These are phyloP conservation scores for Pomacea maculata DNA, from an alignment of 1,140 invertebrate species.

Conservation along the genomic window DNA sequence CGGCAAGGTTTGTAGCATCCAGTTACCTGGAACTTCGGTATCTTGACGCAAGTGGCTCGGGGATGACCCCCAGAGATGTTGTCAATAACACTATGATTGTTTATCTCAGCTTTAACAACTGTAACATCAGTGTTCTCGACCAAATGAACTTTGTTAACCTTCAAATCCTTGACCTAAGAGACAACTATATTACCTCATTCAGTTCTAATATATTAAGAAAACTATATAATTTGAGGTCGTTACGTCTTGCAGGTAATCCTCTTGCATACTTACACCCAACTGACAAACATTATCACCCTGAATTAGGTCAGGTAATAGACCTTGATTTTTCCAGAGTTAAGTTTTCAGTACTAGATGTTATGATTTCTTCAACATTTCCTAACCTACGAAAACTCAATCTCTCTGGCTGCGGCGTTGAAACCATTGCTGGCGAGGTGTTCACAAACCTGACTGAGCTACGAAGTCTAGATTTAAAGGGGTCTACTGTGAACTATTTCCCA, in stretches of 20 bases:
- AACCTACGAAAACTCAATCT: neutral
- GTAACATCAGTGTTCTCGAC: neutral
- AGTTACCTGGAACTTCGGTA: no score
- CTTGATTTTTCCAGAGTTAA: neutral
- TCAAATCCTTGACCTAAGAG: neutral
- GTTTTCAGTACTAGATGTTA: neutral
- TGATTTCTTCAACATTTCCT: neutral
- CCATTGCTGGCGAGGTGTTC: neutral
- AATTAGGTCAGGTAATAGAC: neutral
- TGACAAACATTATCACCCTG: neutral
- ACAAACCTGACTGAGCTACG: neutral
- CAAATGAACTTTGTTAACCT: neutral
- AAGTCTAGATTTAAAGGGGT: neutral
- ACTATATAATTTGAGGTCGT: neutral
- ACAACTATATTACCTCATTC: neutral
- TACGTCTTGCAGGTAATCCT: neutral
- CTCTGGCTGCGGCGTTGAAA: neutral
- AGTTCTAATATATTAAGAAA: neutral
- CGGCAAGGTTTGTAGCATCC: no score
- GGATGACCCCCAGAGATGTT: neutral
- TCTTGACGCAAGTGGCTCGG: no score
- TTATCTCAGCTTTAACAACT: neutral
- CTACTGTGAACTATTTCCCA: neutral
- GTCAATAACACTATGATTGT: neutral
- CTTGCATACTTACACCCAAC: neutral